phyloP scores from a whole-genome alignment of 2,888 invertebrate genomes.

The Exocentrus adspersus region DNA sequence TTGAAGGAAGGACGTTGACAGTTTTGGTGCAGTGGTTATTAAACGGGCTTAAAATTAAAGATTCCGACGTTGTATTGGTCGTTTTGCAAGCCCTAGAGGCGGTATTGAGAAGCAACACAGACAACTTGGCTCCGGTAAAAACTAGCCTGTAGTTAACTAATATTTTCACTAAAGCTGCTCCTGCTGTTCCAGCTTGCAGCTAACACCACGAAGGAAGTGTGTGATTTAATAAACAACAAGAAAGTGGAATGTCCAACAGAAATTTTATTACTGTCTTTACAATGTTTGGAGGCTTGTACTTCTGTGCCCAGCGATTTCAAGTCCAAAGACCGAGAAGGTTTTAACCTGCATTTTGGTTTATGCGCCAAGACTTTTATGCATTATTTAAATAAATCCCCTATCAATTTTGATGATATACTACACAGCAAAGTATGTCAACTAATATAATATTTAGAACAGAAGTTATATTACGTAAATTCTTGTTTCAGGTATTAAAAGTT shows the following conservation, averaged over 20 bases:
- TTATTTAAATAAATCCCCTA: slow-evolving; percentile 60
- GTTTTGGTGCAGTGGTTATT: slow-evolving; percentile 60
- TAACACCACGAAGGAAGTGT: slow-evolving; percentile 40
- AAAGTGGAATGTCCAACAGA: slow-evolving; percentile 36
- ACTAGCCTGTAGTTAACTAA: background rate
- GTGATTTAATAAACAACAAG: slow-evolving; percentile 20
- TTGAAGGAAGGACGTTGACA: slow-evolving; percentile 59
- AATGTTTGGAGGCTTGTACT: slow-evolving; percentile 58
- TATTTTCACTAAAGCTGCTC: background rate
- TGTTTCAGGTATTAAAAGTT: slow-evolving; percentile 65
- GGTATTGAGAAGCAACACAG: slow-evolving; percentile 56
- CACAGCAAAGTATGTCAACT: slow-evolving; percentile 67
- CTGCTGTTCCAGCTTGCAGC: slow-evolving; percentile 47
- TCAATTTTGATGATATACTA: slow-evolving; percentile 63
- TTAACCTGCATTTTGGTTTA: slow-evolving; percentile 49
- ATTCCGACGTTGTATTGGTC: slow-evolving; percentile 54
- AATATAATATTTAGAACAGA: background rate
- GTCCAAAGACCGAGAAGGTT: slow-evolving; percentile 24
- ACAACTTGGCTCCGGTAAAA: slow-evolving; percentile 45
- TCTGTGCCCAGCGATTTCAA: slow-evolving; percentile 33
- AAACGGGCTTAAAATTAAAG: slow-evolving; percentile 54
- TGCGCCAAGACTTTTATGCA: slow-evolving; percentile 62
- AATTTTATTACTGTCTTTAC: slow-evolving; percentile 48
- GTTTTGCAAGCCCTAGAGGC: slow-evolving; percentile 60
- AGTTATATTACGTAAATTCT: background rate